phyloP scores from a whole-genome alignment of 1,140 invertebrate species.

The Pararge aegeria region DNA sequence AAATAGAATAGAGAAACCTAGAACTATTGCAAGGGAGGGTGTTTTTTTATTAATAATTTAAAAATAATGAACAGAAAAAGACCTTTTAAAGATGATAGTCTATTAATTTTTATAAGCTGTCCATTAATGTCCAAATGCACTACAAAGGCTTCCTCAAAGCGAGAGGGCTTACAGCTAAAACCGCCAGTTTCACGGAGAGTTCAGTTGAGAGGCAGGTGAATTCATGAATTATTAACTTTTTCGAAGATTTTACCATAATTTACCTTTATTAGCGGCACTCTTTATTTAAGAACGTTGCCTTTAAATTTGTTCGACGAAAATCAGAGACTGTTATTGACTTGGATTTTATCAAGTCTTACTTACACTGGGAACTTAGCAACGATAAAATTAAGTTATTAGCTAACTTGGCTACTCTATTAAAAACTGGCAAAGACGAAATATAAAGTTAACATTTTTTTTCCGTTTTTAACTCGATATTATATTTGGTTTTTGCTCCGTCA shows the following conservation, averaged over 20 bases:
- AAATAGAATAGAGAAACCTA: no score
- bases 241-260: background rate
- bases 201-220: background rate
- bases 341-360: background rate
- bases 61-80: background rate
- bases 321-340: background rate
- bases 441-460: no score
- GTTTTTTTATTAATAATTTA: no score
- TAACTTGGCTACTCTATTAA: no score
- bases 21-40: no score
- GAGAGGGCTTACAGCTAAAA: background rate
- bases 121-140: background rate
- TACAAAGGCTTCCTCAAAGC: background rate
- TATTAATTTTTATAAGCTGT: background rate
- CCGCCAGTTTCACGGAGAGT: slow-evolving; percentile 2
- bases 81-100: background rate
- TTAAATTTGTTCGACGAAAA: background rate
- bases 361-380: background rate
- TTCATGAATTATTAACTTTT: slow-evolving; percentile 2
- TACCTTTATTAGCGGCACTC: background rate
- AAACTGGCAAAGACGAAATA: no score
- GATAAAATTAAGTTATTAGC: no score
- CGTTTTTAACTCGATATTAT: no score
- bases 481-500: no score
- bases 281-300: background rate